Evolutionary conservation across 1,140 invertebrate genomes (phyloP), one percentile per base, ranked within the genome.

Genomic region (Plodia interpunctella): DNA sequence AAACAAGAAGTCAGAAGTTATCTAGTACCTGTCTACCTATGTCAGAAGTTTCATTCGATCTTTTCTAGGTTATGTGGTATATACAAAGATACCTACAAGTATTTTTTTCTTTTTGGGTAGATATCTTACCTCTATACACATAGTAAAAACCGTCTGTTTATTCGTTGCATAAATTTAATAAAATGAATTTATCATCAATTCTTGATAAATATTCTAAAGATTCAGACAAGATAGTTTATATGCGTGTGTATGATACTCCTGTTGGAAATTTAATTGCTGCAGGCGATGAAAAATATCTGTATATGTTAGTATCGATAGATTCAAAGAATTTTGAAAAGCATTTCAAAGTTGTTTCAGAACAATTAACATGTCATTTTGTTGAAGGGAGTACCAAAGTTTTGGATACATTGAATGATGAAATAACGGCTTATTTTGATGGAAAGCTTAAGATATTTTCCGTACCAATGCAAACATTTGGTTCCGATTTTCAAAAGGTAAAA

Each of bases 401-500:
- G 15, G 9, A 69, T 35, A 57, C 53, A 54, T 76, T 88, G 18
- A 66, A 81, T 62, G n/a, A 60, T 3, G 82, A 88, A 74, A 55
- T 87, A 11, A 28, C 51, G 2, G 53, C 62, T 6, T 88, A 88
- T 65, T 83, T 88, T 60, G 54, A 73, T 32, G 79, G 79, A 5
- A 73, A 76, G 59, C 57, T 81, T 2, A 78, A 74, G 50, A 75
- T 75, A 21, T 88, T 88, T 60, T 72, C 63, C 19, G 56, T 79
- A 25, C 79, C 79, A 17, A 63, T 83, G 21, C 80, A 83, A 76
- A 78, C 70, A 18, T 60, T 75, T 64, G 85, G 85, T 19, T 75
- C 85, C 2, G 80, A 83, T 49, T 87, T 85, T 76, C 83, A 85
- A 74, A 83, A 87, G 72, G 85, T 88, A 65, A 66, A 32, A 0